These are phyloP conservation scores for Drosophila equinoxialis DNA, from an alignment of 1,140 invertebrate species.

Conservation along the genomic window DNA sequence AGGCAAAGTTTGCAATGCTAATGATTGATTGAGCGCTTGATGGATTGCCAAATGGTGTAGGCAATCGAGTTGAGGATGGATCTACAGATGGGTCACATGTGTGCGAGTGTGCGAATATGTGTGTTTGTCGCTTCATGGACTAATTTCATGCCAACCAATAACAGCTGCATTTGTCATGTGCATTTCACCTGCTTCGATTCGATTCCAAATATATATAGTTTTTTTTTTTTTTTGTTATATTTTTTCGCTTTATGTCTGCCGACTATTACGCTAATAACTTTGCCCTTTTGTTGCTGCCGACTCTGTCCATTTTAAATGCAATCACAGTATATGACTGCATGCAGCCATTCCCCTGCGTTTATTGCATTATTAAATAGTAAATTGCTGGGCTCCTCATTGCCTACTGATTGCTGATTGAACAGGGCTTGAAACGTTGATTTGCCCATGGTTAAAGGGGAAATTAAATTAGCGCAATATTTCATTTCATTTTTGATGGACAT, in stretches of 20 bases:
- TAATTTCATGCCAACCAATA: constrained; percentile 52
- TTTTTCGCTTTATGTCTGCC: constrained; percentile 27
- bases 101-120: constrained; percentile 17
- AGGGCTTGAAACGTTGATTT: constrained; percentile 35
- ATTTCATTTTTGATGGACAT: neutral
- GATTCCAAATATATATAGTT: neutral
- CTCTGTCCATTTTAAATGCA: constrained; percentile 63
- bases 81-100: constrained; percentile 31
- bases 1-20: constrained; percentile 63
- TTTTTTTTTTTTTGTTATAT: constrained; percentile 7
- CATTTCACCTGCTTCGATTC: constrained; percentile 61
- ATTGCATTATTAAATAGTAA: constrained; percentile 60
- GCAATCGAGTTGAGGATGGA: constrained; percentile 15
- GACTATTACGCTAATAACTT: constrained; percentile 76
- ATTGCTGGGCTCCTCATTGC: constrained; percentile 50
- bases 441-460: constrained; percentile 32
- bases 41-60: constrained; percentile 53
- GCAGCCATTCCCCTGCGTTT: constrained; percentile 13
- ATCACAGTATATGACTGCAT: constrained; percentile 19
- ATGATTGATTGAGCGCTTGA: constrained; percentile 79
- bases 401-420: constrained; percentile 51
- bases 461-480: constrained; percentile 43
- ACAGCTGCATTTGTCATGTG: constrained; percentile 72
- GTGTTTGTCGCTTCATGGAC: constrained; percentile 6
- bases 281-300: constrained; percentile 61